phyloP scores from a whole-genome alignment of 2,797 vertebrate genomes.

The Microhierax caerulescens region DNA sequence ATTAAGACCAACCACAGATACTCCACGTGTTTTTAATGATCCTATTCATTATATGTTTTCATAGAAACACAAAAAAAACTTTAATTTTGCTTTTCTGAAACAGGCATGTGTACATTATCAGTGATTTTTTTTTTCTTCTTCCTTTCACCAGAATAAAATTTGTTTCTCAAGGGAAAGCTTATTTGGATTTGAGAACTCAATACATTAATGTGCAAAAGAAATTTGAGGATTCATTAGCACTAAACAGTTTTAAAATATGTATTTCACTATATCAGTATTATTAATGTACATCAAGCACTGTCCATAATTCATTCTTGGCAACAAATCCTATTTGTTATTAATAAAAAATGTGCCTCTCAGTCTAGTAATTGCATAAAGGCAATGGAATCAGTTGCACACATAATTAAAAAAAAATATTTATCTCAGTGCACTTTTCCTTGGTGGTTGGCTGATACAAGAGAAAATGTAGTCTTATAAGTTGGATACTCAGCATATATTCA shows the following conservation, averaged over 20 bases:
- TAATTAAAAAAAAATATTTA: not conserved
- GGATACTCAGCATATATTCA: not conserved
- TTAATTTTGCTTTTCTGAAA: not conserved
- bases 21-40: not conserved
- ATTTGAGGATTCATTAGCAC: not conserved
- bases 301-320: not conserved
- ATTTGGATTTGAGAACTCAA: not conserved
- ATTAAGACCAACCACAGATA: not conserved
- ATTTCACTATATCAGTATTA: not conserved
- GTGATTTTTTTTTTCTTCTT: not conserved
- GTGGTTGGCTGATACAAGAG: not conserved
- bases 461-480: not conserved
- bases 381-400: not conserved
- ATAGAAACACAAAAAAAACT: not conserved
- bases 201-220: not conserved
- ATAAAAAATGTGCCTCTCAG: not conserved
- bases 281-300: not conserved
- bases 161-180: not conserved
- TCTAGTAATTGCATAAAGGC: not conserved
- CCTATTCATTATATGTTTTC: not conserved
- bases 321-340: not conserved
- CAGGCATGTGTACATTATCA: rapidly evolving
- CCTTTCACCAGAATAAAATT: not conserved
- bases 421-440: not conserved
- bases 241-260: not conserved